A percentile compares a stretch with the other conserved stretches of the same genome.
phyloP scores from a whole-genome alignment of 2,888 invertebrate species.

The Drosophila leonis region DNA sequence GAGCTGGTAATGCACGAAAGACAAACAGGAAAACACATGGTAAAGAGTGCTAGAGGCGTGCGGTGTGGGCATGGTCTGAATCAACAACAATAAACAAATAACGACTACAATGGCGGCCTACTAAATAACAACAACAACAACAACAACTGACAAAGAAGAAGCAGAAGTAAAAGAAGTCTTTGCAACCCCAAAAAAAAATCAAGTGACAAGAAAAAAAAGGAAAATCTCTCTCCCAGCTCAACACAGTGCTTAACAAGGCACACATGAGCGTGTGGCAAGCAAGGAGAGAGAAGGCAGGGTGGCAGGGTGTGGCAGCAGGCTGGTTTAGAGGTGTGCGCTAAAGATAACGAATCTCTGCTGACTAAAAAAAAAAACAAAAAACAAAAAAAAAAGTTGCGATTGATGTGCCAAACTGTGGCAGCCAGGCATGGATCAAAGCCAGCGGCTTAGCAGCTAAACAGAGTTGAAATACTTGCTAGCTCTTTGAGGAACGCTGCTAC shows the following conservation, averaged over 20 bases:
- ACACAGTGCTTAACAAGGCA: constrained; percentile 25
- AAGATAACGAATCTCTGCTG: constrained; percentile 64
- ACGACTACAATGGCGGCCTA: constrained; percentile 58
- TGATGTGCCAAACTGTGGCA: constrained; percentile 53
- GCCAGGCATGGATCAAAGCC: constrained; percentile 22
- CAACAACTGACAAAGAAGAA: constrained; percentile 33
- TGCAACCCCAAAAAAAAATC: constrained; percentile 12
- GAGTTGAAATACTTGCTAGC: neutral
- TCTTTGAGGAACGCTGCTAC: neutral
- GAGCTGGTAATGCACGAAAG: constrained; percentile 63
- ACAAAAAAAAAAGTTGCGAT: constrained; percentile 33
- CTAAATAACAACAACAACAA: constrained; percentile 58
- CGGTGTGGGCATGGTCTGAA: constrained; percentile 41
- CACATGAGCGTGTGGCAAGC: neutral
- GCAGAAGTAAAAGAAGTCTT: constrained; percentile 21
- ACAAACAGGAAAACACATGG: constrained; percentile 61
- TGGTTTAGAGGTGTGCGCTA: constrained; percentile 35
- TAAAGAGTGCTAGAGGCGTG: neutral
- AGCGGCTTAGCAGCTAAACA: constrained; percentile 19
- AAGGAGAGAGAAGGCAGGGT: neutral
- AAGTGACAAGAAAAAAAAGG: constrained; percentile 19
- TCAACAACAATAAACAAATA: constrained; percentile 73
- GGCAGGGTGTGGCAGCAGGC: neutral
- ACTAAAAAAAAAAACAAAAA: neutral
- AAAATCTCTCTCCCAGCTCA: neutral